phyloP scores from a whole-genome alignment of 2,888 invertebrate species.

The Lycophotia porphyrea region DNA sequence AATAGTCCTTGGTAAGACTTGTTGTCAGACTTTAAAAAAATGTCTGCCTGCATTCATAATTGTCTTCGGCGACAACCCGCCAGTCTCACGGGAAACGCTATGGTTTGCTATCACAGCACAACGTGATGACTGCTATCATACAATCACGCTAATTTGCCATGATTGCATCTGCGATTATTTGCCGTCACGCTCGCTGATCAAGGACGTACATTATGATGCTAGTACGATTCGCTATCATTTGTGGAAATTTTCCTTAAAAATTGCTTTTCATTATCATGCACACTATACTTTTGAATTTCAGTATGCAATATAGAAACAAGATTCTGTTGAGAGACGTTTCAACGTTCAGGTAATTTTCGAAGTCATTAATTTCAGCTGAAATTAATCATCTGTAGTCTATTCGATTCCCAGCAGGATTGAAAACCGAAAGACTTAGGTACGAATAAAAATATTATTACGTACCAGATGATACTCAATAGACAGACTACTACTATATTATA shows the following conservation, averaged over 20 bases:
- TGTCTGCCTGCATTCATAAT: neutral
- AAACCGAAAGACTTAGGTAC: neutral
- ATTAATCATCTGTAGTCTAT: neutral
- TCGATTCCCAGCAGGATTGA: neutral
- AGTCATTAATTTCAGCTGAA: neutral
- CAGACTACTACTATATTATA: neutral
- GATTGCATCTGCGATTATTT: conserved; percentile 53
- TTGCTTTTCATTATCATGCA: conserved; percentile 20
- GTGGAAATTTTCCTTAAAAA: conserved; percentile 30
- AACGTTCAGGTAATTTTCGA: neutral
- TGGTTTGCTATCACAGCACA: conserved; percentile 7
- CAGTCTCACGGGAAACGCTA: conserved; percentile 53
- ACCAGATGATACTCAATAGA: neutral
- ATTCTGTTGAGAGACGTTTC: too few species aligned
- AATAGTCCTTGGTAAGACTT: neutral
- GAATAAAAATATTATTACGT: neutral
- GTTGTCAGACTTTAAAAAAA: neutral
- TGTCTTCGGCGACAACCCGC: neutral
- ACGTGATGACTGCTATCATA: conserved; percentile 50
- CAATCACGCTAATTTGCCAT: conserved; percentile 57
- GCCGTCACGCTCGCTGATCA: conserved; percentile 59
- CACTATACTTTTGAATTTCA: neutral
- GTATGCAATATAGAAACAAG: too few species aligned
- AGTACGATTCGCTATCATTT: conserved; percentile 7
- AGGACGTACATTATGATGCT: conserved; percentile 44